Base-by-base conservation (phyloP, 2,113 vertebrate species). In the Datnioides undecimradiatus region DNA sequence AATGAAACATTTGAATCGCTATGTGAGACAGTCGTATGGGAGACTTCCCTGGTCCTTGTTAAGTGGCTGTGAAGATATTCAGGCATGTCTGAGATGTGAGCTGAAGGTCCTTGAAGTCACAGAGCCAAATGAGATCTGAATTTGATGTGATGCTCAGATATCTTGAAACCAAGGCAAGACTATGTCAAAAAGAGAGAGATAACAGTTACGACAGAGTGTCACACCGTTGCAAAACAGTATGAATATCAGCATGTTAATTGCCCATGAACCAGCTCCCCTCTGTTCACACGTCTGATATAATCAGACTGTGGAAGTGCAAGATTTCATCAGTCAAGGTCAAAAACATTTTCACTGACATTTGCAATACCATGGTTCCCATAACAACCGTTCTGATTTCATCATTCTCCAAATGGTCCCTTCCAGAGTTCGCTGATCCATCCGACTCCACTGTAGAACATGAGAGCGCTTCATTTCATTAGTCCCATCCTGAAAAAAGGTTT, bases 291-390 rank as follows among this genome's bases (percentile, higher is more conserved):
- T 43, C 25, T 45, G 41, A 45, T 31, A 40, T 62, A 54, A 86
- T 79, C 43, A 65, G 43, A 73, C 66, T 38, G 60, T 34, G 67
- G 27, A 73, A 48, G 34, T 38, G 21, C 36, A 79, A 72, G 54
- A 80, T 85, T 77, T 88, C 48, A 88, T 87, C 79, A 73, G 59
- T 70, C 77, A 84, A 87, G 81, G 85, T 87, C 79, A 87, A 78
- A 83, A 58, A 49, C 45, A 52, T 81, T 79, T 78, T 80, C 83
- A 41, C 57, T 78, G 76, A 79, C 78, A 86, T 89, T 86, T 88
- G 65, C 73, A 21, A 60, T 14, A 31, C 48, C 80, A 43, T 66
- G 55, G 85, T 88, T 88, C 38, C 88, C 79, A 88, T 90, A 79
- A 86, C 87, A 89, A 90, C 90, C 6, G 11, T 19, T 78, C 27